Percentiles rank a stretch among this genome's conserved stretches.
phyloP scores from a whole-genome alignment of 2,113 vertebrate genomes.

The Neotragus pygmaeus region DNA sequence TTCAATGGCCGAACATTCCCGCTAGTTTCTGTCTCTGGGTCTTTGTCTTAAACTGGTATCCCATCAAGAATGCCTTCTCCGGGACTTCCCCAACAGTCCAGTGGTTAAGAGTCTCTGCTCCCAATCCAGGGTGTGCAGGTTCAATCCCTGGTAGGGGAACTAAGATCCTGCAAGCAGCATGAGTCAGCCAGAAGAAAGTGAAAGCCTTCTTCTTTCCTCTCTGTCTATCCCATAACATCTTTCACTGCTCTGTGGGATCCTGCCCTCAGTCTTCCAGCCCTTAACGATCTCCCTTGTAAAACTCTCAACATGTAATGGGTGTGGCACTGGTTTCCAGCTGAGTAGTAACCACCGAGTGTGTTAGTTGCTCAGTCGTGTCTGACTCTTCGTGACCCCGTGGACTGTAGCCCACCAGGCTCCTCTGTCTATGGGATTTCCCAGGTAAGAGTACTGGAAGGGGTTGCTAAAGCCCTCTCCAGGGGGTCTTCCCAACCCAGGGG shows the following conservation, averaged over 20 bases:
- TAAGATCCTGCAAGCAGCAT: background rate
- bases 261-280: background rate
- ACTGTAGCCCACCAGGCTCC: background rate
- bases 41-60: background rate
- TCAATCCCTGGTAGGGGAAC: background rate
- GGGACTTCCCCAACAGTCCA: background rate
- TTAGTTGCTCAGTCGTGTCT: background rate
- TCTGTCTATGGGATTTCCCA: background rate
- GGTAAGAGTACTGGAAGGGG: background rate
- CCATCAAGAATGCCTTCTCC: background rate
- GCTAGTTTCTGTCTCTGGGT: background rate
- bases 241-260: background rate
- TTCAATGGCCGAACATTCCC: background rate
- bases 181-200: background rate
- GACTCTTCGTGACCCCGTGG: background rate
- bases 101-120: background rate
- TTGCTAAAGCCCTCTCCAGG: rapidly evolving
- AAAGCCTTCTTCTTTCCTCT: background rate
- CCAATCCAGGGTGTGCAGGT: background rate
- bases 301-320: background rate
- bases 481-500: background rate
- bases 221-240: no score
- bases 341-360: background rate
- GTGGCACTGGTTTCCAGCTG: background rate
- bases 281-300: background rate